These are phyloP conservation scores for Drosophila hydei DNA, from an alignment of 1,140 invertebrate species.

Conservation along the genomic window DNA sequence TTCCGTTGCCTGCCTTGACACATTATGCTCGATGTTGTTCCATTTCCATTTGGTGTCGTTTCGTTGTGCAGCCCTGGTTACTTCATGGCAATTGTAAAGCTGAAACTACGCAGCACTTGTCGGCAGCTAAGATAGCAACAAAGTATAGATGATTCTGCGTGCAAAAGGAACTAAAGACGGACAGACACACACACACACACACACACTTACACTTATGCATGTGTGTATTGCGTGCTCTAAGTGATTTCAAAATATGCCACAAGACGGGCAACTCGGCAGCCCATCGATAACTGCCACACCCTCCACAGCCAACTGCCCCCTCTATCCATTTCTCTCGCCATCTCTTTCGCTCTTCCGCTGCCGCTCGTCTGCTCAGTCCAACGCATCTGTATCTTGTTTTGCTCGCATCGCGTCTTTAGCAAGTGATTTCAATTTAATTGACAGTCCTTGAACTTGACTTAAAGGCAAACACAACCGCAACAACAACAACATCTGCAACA, in stretches of 20 bases:
- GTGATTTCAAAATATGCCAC: slow-evolving; percentile 54
- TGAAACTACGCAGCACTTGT: slow-evolving; percentile 72
- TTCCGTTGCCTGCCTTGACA: too few relatives aligned
- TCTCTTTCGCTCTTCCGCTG: neutral
- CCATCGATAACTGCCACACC: slow-evolving; percentile 5
- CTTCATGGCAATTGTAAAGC: slow-evolving; percentile 54
- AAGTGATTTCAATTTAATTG: slow-evolving; percentile 83
- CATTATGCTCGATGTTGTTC: neutral
- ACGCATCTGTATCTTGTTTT: slow-evolving; percentile 66
- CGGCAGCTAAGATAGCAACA: slow-evolving; percentile 15
- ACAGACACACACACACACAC: slow-evolving; percentile 13
- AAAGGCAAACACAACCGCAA: slow-evolving; percentile 67
- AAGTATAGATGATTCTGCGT: slow-evolving; percentile 55
- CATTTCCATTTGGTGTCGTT: neutral
- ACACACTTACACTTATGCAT: slow-evolving; percentile 5
- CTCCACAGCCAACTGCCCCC: neutral
- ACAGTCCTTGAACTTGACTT: slow-evolving; percentile 84
- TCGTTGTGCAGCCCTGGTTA: neutral
- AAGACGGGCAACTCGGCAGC: slow-evolving; percentile 36
- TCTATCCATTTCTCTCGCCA: neutral
- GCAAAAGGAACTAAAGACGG: slow-evolving; percentile 39
- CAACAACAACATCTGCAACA: slow-evolving; percentile 12
- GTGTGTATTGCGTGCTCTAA: slow-evolving; percentile 43
- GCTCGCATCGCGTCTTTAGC: slow-evolving; percentile 68
- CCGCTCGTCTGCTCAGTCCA: neutral